Percentiles rank a stretch among this genome's conserved stretches.
Evolutionary conservation across 2,888 invertebrate genomes (phyloP).

Genomic region (Oegoconia quadripuncta): DNA sequence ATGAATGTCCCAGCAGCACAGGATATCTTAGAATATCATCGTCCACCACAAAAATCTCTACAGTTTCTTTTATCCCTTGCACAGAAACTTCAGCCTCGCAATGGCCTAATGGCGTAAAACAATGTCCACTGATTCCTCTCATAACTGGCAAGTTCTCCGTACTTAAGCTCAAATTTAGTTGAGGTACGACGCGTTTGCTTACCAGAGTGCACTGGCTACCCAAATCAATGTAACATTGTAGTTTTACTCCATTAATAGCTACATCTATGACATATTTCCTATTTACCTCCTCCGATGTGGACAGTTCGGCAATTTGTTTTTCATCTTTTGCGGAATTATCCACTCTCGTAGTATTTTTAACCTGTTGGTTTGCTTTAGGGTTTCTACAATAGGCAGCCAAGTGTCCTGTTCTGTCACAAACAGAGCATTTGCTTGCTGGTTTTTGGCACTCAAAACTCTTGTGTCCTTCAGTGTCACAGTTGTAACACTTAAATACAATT

Average conservation of each 20-base stretch:
- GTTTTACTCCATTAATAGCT: background rate
- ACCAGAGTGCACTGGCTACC: constrained; percentile 8
- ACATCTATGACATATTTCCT: background rate
- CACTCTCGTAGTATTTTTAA: background rate
- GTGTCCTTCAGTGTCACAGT: constrained; percentile 12
- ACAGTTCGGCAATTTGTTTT: background rate
- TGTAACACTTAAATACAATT: constrained; percentile 5
- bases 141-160: constrained; percentile 3
- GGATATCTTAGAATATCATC: background rate
- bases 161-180: background rate
- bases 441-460: constrained; percentile 7
- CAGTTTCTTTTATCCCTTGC: constrained; percentile 8
- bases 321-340: background rate
- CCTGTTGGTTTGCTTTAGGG: background rate
- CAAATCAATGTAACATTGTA: constrained; percentile 4
- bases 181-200: background rate
- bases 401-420: constrained; percentile 4
- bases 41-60: constrained; percentile 3
- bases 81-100: background rate
- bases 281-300: background rate
- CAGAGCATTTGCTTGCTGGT: constrained; percentile 3
- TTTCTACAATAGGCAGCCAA: background rate
- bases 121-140: constrained; percentile 1
- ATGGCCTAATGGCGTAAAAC: background rate
- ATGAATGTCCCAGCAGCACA: constrained; percentile 4